Base-by-base conservation (phyloP, 2,797 vertebrate species). In the Gymnodraco acuticeps region DNA sequence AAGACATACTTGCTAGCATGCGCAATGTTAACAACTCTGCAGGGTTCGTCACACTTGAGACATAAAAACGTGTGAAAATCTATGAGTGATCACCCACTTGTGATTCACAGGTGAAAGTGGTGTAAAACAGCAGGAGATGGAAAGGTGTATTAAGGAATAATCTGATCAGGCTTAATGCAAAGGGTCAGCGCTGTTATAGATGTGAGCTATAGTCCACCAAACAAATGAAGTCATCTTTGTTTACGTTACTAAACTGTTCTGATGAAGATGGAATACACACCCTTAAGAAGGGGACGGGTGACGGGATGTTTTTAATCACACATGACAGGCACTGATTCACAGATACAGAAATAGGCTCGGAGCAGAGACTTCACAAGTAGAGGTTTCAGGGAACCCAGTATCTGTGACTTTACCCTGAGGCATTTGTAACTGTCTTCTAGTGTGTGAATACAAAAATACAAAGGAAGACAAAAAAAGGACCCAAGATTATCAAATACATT, bases 321-420 rank as follows among this genome's bases (percentile, higher is more conserved):
- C 41, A 55, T 67, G 48, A 80, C 79, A 81, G 65, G 41, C 33
- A 75, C 70, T 70, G 54, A 86, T 78, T 88, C 69, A 75, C 64
- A 69, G 58, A 82, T 59, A 62, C 59, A 63, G 60, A 73, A 82
- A 80, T 52, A 69, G 62, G 54, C 70, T 19, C 10, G 45, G 73
- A 79, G 73, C 67, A 69, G 53, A 43, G 13, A 71, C 51, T 88
- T 89, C 67, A 80, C 81, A 84, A 77, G 68, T 78, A 10, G 5
- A 61, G 51, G 55, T 78, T 67, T 10, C 42, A 27, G 58, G 14
- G 54, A 81, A 54, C 68, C 20, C 16, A 64, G 14, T 23, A 55
- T 69, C 70, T 82, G 70, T 69, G 63, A 83, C 67, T 75, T 80
- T 38, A 60, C 74, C 65, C 73, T 46, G 20, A 20, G 23, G 80